Evolutionary conservation across 2,797 vertebrate species (phyloP), one percentile per base, ranked within the genome.

Genomic region (Coregonus ussuriensis): DNA sequence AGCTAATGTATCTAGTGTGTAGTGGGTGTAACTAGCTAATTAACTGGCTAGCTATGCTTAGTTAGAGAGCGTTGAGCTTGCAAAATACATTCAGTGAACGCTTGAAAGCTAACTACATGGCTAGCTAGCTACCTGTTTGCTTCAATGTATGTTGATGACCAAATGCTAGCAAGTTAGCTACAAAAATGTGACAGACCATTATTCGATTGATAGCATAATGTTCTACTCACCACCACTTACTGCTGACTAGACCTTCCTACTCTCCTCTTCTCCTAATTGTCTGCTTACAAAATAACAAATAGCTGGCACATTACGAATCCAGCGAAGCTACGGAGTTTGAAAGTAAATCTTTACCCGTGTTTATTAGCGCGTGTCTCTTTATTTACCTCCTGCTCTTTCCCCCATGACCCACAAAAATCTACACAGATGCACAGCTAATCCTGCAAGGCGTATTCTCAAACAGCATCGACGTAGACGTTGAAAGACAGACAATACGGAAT

Each of bases 371-470:
- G 75, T 76, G 33, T 59, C 74, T 85, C 76, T 79, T 81, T 92
- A 91, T 92, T 90, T 89, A 90, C 88, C 89, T 89, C 90, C 84
- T 13, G 59, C 59, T 62, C 59, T 62, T 73, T 74, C 76, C 84
- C 86, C 87, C 91, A 93, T 93, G 91, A 93, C 90, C 90, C 89
- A 88, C 88, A 65, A 54, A 87, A 82, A 81, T 47, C 84, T 79
- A 65, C 84, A 78, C 71, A 66, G 85, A 72, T 6, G 25, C 41
- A 47, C 41, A 29, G 13, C n/a, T 53, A 15, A 53, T 4, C 70
- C 4, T 53, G 47, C 47, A 21, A 9, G 74, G 4, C 16, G 71
- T 82, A 92, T 91, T 89, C 91, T 78, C 76, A 0, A 81, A 82
- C 33, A 72, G 18, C 0, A 0, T 0, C 77, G 86, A 89, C 89